A percentile compares a stretch with the other conserved stretches of the same genome.
phyloP scores from a whole-genome alignment of 2,113 vertebrate species.

The Capreolus pygargus region DNA sequence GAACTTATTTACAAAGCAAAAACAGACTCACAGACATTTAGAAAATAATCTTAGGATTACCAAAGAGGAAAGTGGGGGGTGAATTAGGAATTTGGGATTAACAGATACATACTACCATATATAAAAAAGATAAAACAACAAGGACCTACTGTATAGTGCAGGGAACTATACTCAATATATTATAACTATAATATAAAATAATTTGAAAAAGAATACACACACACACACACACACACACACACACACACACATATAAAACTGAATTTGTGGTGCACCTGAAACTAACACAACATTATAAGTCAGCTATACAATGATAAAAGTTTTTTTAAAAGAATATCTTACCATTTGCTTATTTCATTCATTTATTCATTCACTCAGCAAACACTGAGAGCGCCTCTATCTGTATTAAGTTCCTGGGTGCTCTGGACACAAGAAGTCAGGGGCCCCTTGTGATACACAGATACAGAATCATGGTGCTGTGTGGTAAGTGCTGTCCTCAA shows the following conservation, averaged over 20 bases:
- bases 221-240: not conserved
- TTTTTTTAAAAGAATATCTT: not conserved
- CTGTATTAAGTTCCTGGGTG: not conserved
- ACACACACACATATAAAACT: not conserved
- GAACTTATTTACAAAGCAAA: not conserved
- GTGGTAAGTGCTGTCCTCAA: not conserved
- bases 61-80: not conserved
- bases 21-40: not conserved
- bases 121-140: not conserved
- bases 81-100: not conserved
- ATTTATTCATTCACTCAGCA: not conserved
- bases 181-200: not conserved
- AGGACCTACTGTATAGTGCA: not conserved
- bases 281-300: not conserved
- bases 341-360: not conserved
- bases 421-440: not conserved
- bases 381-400: not conserved
- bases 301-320: not conserved
- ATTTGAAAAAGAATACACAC: not conserved
- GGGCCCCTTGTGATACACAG: not conserved
- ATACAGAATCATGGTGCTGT: not conserved
- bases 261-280: not conserved
- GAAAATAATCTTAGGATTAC: not conserved
- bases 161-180: not conserved
- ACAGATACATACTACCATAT: not conserved